phyloP scores from a whole-genome alignment of 2,113 vertebrate genomes.

The Chroicocephalus ridibundus region DNA sequence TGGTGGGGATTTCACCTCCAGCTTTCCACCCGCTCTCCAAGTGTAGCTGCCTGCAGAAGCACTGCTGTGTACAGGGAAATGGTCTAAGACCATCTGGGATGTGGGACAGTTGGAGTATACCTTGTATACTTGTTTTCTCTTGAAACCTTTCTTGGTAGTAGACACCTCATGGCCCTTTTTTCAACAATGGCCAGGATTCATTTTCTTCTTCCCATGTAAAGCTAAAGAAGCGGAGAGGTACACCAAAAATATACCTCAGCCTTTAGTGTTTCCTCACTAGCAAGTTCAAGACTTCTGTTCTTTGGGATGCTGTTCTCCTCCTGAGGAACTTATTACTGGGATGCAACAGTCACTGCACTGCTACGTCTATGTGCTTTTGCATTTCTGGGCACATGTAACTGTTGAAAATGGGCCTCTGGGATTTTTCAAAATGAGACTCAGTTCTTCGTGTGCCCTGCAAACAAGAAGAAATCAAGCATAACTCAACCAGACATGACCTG shows the following conservation, averaged over 20 bases:
- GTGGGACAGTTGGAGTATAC: background rate
- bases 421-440: background rate
- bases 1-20: background rate
- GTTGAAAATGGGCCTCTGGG: background rate
- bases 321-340: background rate
- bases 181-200: background rate
- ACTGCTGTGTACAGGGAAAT: background rate
- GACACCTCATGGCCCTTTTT: background rate
- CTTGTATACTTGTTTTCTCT: background rate
- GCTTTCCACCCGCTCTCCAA: background rate
- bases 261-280: background rate
- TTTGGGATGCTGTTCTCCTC: background rate
- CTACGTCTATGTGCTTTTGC: background rate
- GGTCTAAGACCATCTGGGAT: background rate
- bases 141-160: background rate
- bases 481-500: background rate
- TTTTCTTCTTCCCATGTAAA: background rate
- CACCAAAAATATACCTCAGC: background rate
- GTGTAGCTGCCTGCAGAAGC: background rate
- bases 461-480: background rate
- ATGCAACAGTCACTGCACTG: background rate
- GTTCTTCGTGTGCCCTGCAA: background rate
- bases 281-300: background rate
- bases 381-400: background rate
- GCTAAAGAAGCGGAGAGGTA: background rate